phyloP scores from a whole-genome alignment of 2,888 invertebrate species.

The Sialis fuliginosa region DNA sequence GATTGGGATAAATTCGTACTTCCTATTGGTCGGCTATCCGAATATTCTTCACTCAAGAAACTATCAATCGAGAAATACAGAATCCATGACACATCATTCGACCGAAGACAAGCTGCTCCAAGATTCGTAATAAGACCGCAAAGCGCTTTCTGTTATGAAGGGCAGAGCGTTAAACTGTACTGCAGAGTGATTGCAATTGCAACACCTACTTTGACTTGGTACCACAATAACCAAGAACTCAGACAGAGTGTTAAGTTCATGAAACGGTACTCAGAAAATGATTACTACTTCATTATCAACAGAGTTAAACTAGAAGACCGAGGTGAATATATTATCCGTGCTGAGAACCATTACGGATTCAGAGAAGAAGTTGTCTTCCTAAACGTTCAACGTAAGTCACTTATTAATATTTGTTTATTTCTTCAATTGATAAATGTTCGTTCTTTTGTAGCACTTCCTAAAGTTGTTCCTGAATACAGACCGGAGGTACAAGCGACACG shows the following conservation, averaged over 20 bases:
- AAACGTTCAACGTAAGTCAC: slow-evolving; percentile 75
- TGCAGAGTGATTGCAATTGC: slow-evolving; percentile 92
- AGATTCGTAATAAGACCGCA: slow-evolving; percentile 94
- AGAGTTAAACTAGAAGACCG: slow-evolving; percentile 88
- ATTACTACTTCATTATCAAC: slow-evolving; percentile 95
- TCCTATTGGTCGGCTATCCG: slow-evolving; percentile 91
- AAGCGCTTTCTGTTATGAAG: slow-evolving; percentile 91
- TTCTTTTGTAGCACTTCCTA: slow-evolving; percentile 44
- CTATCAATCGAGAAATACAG: slow-evolving; percentile 90
- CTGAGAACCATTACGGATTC: slow-evolving; percentile 92
- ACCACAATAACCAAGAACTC: slow-evolving; percentile 79
- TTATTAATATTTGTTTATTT: neutral
- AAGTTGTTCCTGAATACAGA: slow-evolving; percentile 46
- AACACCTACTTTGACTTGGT: slow-evolving; percentile 91
- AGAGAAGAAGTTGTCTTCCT: slow-evolving; percentile 93
- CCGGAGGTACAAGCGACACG: slow-evolving; percentile 54
- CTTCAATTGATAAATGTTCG: neutral
- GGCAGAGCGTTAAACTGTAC: slow-evolving; percentile 93
- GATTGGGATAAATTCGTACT: slow-evolving; percentile 70
- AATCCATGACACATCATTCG: slow-evolving; percentile 90
- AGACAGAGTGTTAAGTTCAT: slow-evolving; percentile 97
- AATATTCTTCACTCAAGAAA: slow-evolving; percentile 92
- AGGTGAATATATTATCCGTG: slow-evolving; percentile 92
- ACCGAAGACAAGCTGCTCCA: slow-evolving; percentile 94
- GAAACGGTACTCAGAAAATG: slow-evolving; percentile 92